These are phyloP conservation scores for Masticophis lateralis DNA, from an alignment of 2,797 vertebrate genomes.

Conservation along the genomic window DNA sequence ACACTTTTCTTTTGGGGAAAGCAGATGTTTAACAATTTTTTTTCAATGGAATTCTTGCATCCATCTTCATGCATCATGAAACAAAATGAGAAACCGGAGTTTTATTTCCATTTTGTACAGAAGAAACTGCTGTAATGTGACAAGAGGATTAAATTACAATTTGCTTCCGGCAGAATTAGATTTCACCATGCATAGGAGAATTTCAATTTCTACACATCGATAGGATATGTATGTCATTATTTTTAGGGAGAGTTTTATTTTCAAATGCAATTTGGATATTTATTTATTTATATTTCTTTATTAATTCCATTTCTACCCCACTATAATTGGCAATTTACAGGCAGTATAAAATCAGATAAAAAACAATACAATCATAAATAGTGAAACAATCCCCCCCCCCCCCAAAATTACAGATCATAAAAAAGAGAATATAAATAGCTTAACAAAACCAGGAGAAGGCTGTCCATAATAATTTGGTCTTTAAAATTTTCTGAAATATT, in stretches of 20 bases:
- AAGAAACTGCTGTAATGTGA: constrained; percentile 16
- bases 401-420: neutral
- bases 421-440: neutral
- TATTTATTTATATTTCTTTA: neutral
- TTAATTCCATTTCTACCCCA: neutral
- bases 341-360: neutral
- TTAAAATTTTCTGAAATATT: neutral
- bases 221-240: constrained; percentile 1
- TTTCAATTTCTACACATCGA: constrained; percentile 1
- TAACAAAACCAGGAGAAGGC: neutral
- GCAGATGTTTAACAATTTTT: constrained; percentile 1
- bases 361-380: neutral
- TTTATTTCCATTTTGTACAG: neutral
- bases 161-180: constrained; percentile 26
- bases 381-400: neutral
- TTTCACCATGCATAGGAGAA: constrained; percentile 32
- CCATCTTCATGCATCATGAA: neutral
- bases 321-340: neutral
- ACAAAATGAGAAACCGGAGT: neutral
- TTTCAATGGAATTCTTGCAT: constrained; percentile 2
- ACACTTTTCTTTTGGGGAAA: neutral
- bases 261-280: constrained; percentile 18
- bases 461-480: neutral
- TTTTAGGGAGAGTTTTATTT: constrained; percentile 27
- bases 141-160: neutral